Evolutionary conservation across 1,140 invertebrate species (phyloP).

Genomic region (Babylonia areolata): DNA sequence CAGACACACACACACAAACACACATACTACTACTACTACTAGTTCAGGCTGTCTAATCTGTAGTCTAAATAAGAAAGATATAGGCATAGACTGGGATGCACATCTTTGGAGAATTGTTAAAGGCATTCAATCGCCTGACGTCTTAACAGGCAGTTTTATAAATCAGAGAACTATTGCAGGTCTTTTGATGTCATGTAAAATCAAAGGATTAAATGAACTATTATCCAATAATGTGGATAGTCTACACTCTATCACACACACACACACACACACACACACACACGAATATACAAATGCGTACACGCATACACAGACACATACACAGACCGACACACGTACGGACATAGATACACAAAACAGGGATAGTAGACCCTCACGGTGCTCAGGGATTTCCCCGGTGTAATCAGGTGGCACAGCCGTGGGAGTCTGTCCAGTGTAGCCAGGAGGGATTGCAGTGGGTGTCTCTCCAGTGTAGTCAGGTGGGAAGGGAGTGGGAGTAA

Average conservation of each 20-base stretch:
- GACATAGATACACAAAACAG: neutral
- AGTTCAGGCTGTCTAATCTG: no score
- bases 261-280: slow-evolving; percentile 13
- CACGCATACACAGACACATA: neutral
- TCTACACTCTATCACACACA: neutral
- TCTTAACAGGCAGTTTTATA: no score
- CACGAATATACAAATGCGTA: neutral
- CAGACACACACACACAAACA: neutral
- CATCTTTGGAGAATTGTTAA: no score
- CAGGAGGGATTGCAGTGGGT: neutral
- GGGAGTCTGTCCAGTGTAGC: neutral
- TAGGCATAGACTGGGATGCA: no score
- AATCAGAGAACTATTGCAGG: no score
- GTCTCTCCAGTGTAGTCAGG: slow-evolving; percentile 10
- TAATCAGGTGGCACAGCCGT: neutral
- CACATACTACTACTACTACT: neutral
- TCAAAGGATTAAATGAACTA: no score
- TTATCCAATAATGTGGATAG: no score
- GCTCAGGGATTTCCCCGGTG: neutral
- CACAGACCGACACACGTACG: neutral
- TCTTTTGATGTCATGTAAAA: no score
- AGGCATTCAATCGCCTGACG: no score
- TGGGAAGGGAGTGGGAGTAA: slow-evolving; percentile 33
- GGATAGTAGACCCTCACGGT: neutral
- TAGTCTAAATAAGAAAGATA: no score